Evolutionary conservation across 2,113 vertebrate species (phyloP), one percentile per base, ranked within the genome.

Genomic region (Gadus macrocephalus): DNA sequence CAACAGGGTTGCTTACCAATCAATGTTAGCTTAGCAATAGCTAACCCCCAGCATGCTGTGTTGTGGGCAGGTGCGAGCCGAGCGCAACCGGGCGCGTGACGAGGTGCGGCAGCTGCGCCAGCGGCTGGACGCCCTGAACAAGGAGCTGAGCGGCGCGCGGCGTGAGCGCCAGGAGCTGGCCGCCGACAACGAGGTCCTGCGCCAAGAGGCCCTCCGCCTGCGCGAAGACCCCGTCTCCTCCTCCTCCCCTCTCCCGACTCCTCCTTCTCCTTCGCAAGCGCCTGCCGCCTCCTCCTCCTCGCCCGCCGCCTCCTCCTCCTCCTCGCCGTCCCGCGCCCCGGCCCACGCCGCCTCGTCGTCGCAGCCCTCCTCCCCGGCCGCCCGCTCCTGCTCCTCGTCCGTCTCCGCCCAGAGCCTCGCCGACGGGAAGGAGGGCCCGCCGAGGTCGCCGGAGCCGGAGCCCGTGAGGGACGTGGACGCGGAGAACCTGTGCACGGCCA

Each of bases 81-180:
- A 99, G 78, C 94, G 97, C 14, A 99, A 98, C 89, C 91, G 94
- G 17, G 95, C 96, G 0, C 94, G 96, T 0, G 96, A 98, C 19
- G 97, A 99, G 76, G 95, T 96, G 56, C 93, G 95, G 9, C 94
- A 96, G 86, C 92, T 98, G 74, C 91, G 96, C 27, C 95, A 96
- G 81, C 92, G 94, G 3, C 91, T 99, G 27, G 96, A 98, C 67
- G 86, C 93, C 1, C 91, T 98, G 59, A 96, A 94, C 87, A 98
- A 97, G 84, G 96, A 99, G 86, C 92, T 99, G 82, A 95, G 93
- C 0, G 82, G 93, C 0, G 90, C 93, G 1, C 90, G 94, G 25
- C 91, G 96, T 0, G 97, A 98, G 69, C 89, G 95, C 0, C 95
- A 96, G 77, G 96, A 97, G 64, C 90, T 93, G 0, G 83, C 89